Conservation (phyloP, 2,888 invertebrate species). For the Gari tellinella region DNA sequence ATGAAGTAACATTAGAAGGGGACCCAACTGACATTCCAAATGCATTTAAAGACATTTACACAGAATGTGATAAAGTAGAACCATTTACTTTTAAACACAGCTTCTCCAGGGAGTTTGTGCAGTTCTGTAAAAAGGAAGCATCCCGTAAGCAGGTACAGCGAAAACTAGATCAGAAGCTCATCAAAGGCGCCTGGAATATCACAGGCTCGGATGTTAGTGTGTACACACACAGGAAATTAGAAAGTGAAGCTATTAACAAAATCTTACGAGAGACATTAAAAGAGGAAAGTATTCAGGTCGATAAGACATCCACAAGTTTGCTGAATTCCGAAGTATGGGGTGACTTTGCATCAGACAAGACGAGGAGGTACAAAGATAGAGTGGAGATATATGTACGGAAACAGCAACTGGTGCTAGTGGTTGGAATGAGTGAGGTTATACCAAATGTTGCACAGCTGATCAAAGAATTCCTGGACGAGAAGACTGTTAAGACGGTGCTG, state of each 20-base stretch:
- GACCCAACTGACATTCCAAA: slow-evolving; percentile 53
- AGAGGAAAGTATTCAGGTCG: slow-evolving; percentile 38
- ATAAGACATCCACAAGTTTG: slow-evolving; percentile 31
- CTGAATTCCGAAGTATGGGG: slow-evolving; percentile 51
- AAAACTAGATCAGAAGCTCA: slow-evolving; percentile 41
- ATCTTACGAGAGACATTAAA: slow-evolving; percentile 33
- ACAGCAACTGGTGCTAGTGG: slow-evolving; percentile 29
- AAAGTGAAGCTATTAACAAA: slow-evolving; percentile 32
- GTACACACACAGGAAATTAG: slow-evolving; percentile 24
- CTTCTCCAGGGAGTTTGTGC: slow-evolving; percentile 43
- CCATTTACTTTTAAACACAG: slow-evolving; percentile 42
- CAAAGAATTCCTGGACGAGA: slow-evolving; percentile 44
- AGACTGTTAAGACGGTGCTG: slow-evolving; percentile 38
- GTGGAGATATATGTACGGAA: slow-evolving; percentile 45
- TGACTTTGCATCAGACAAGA: slow-evolving; percentile 34
- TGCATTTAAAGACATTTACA: slow-evolving; percentile 54
- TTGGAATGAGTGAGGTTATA: slow-evolving; percentile 43
- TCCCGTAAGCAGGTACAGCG: slow-evolving; percentile 38
- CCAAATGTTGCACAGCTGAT: slow-evolving; percentile 43
- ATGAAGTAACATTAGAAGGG: slow-evolving; percentile 50
- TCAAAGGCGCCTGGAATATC: slow-evolving; percentile 47
- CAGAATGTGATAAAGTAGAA: slow-evolving; percentile 50
- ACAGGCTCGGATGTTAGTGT: slow-evolving; percentile 31
- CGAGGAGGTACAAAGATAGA: slow-evolving; percentile 32
- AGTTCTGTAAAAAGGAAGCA: slow-evolving; percentile 40